Percentiles rank a stretch among this genome's conserved stretches.
Conservation (phyloP, 2,113 vertebrate genomes). For the Triplophysa siluroides region DNA sequence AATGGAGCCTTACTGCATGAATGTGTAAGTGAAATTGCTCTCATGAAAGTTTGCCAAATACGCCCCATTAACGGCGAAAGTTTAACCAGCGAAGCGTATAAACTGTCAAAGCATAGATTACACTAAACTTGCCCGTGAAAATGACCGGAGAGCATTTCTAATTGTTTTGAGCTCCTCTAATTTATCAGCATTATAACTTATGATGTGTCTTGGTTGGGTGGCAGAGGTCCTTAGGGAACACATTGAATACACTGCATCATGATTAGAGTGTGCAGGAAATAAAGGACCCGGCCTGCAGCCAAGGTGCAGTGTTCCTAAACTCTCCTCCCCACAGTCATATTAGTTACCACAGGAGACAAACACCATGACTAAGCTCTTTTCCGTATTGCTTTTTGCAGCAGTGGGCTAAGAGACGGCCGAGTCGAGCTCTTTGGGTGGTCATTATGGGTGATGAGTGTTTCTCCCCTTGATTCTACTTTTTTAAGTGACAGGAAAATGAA, state of each 20-base stretch:
- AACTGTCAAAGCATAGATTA: neutral
- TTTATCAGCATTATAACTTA: constrained; percentile 58
- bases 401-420: neutral
- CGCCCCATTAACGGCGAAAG: neutral
- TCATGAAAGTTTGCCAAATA: neutral
- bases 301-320: constrained; percentile 51
- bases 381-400: constrained; percentile 45
- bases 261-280: constrained; percentile 43
- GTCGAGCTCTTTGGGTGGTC: constrained; percentile 26
- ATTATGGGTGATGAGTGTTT: constrained; percentile 39
- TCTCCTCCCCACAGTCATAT: constrained; percentile 44
- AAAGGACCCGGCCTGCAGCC: constrained; percentile 32
- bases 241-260: constrained; percentile 49
- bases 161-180: constrained; percentile 51
- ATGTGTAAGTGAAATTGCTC: neutral
- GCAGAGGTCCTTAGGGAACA: constrained; percentile 34
- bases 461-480: constrained; percentile 21
- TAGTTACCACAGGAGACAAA: constrained; percentile 41
- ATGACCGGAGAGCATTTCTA: constrained; percentile 42
- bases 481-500: neutral
- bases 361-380: constrained; percentile 51
- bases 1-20: neutral
- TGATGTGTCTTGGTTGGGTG: constrained; percentile 50
- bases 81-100: neutral
- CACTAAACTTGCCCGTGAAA: constrained; percentile 23